Evolutionary conservation across 1,140 invertebrate species (phyloP).

Genomic region (Drosophila pseudoananassae): DNA sequence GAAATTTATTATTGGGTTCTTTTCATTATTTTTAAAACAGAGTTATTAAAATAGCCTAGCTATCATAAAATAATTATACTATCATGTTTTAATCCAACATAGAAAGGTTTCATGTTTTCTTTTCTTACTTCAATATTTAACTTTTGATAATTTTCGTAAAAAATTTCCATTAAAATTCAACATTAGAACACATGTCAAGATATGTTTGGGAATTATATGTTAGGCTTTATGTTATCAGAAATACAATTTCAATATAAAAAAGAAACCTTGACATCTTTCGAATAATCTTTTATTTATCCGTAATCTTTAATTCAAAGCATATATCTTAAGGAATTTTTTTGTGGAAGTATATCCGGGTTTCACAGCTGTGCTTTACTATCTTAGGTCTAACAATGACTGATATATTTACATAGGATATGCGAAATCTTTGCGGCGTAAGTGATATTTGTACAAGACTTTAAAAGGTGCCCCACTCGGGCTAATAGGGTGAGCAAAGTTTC

Average conservation of each 20-base stretch:
- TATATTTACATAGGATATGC: constrained; percentile 41
- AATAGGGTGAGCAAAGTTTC: constrained; percentile 18
- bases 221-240: neutral
- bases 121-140: neutral
- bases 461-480: neutral
- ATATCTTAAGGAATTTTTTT: constrained; percentile 43
- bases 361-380: constrained; percentile 33
- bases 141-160: neutral
- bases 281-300: constrained; percentile 18
- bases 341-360: constrained; percentile 34
- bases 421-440: constrained; percentile 24
- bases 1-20: neutral
- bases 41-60: neutral
- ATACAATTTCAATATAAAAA: neutral
- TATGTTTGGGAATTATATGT: constrained; percentile 12
- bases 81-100: too few relatives aligned
- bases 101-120: too few relatives aligned
- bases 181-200: neutral
- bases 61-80: neutral
- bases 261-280: neutral
- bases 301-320: constrained; percentile 32
- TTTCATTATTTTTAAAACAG: neutral
- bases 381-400: constrained; percentile 20
- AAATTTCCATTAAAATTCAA: neutral
- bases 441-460: constrained; percentile 23